These are phyloP conservation scores for Hydrozoanthus tunicans DNA, from an alignment of 64 coral and sea anemone genomes.

Conservation along the genomic window DNA sequence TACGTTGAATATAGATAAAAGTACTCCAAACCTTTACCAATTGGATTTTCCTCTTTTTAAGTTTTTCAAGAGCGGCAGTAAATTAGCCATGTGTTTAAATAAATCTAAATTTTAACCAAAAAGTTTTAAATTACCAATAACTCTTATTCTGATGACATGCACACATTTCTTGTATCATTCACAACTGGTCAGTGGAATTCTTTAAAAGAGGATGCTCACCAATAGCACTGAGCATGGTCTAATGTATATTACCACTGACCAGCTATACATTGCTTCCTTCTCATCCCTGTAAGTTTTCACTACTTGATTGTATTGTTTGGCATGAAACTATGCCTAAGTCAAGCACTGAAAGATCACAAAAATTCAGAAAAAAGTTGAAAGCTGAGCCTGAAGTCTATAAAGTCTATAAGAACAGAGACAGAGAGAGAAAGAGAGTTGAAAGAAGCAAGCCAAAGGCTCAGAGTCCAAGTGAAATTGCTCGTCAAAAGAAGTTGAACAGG, in stretches of 20 bases:
- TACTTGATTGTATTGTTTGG: constrained; percentile 29
- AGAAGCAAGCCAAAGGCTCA: constrained; percentile 60
- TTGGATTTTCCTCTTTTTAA: constrained; percentile 5
- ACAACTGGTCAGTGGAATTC: constrained; percentile 26
- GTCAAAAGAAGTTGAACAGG: constrained; percentile 52
- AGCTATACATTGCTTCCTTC: constrained; percentile 6
- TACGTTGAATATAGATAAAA: constrained; percentile 22
- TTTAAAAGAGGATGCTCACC: constrained; percentile 17
- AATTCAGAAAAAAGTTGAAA: constrained; percentile 52
- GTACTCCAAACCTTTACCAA: constrained; percentile 15
- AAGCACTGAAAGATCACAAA: constrained; percentile 58
- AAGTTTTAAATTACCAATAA: not conserved
- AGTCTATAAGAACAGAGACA: constrained; percentile 68
- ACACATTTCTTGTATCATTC: constrained; percentile 10
- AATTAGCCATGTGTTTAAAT: constrained; percentile 19
- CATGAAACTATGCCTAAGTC: constrained; percentile 42
- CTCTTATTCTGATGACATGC: constrained; percentile 21
- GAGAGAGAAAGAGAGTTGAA: constrained; percentile 72
- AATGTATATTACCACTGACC: constrained; percentile 18
- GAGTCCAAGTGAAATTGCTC: constrained; percentile 51
- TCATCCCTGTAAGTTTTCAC: constrained; percentile 8
- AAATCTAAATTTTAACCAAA: constrained; percentile 5
- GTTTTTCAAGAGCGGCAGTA: not conserved
- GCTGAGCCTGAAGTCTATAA: constrained; percentile 51
- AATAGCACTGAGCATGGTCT: constrained; percentile 36